These are phyloP conservation scores for Ariolimax columbianus DNA, from an alignment of 2,888 invertebrate species.

Conservation along the genomic window DNA sequence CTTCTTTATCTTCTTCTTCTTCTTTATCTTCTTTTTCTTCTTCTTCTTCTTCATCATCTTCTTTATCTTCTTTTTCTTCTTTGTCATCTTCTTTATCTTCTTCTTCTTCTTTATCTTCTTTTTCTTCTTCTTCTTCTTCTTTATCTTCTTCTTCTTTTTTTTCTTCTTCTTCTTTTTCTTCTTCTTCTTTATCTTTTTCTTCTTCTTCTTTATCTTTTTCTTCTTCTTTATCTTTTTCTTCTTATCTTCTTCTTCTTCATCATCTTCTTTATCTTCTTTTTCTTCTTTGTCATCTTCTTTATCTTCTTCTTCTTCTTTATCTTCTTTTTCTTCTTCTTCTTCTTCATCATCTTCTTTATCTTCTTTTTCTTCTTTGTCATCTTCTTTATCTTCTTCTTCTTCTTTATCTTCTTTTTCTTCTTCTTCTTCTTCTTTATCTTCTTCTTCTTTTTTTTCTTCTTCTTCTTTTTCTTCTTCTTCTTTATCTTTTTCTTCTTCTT, in stretches of 20 bases:
- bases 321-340: constrained; percentile 23
- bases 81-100: neutral
- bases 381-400: too few relatives aligned
- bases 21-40: neutral
- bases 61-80: neutral
- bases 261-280: neutral
- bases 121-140: neutral
- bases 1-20: neutral
- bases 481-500: neutral
- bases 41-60: too few relatives aligned
- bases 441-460: neutral
- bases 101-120: neutral
- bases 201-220: neutral
- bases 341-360: too few relatives aligned
- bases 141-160: neutral
- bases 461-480: neutral
- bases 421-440: neutral
- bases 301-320: neutral
- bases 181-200: neutral
- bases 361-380: too few relatives aligned
- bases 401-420: neutral
- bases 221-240: neutral
- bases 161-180: neutral
- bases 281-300: neutral
- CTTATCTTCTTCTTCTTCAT: neutral